Evolutionary conservation across 2,888 invertebrate species (phyloP).

Genomic region (Leptopterna dolabrata): DNA sequence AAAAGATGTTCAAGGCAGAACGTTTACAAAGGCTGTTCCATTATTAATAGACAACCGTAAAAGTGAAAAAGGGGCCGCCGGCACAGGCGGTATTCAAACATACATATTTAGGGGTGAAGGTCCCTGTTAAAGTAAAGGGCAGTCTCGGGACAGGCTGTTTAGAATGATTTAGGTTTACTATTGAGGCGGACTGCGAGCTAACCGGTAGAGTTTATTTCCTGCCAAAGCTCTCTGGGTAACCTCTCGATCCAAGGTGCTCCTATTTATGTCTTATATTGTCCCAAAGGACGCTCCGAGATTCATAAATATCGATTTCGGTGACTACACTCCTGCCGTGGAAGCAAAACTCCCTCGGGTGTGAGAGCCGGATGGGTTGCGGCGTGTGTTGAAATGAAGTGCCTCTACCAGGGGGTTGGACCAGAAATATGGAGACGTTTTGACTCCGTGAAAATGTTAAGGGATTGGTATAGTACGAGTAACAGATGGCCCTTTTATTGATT

Average conservation of each 20-base stretch:
- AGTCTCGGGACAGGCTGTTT: conserved; percentile 47
- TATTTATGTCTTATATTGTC: conserved; percentile 42
- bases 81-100: conserved; percentile 38
- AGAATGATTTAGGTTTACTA: conserved; percentile 47
- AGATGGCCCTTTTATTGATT: no score
- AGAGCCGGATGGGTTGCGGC: neutral
- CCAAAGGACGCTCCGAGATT: conserved; percentile 19
- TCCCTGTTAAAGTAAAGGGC: conserved; percentile 49
- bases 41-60: conserved; percentile 44
- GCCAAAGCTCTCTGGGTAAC: neutral
- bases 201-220: conserved; percentile 47
- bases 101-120: conserved; percentile 45
- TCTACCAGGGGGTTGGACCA: neutral
- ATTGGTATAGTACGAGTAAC: no score
- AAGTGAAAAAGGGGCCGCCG: conserved; percentile 21
- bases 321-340: neutral
- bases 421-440: neutral
- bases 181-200: conserved; percentile 22
- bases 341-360: neutral
- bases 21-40: conserved; percentile 39
- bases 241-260: neutral
- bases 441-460: no score
- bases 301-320: conserved; percentile 33
- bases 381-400: neutral
- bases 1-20: conserved; percentile 26